Evolutionary conservation across 2,888 invertebrate genomes (phyloP), one percentile per base, ranked within the genome.

Genomic region (Melanostoma mellinum): DNA sequence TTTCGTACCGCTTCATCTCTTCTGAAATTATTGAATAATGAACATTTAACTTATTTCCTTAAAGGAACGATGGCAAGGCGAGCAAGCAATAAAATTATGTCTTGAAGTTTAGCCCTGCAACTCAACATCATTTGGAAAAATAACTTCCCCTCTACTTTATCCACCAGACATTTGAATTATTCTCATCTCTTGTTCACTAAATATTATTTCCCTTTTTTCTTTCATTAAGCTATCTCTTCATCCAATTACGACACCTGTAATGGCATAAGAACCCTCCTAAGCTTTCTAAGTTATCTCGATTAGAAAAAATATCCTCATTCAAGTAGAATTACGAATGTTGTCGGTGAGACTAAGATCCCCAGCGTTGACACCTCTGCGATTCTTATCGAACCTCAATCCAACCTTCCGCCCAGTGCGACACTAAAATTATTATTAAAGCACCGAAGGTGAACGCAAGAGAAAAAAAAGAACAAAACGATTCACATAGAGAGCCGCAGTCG

Each of bases 391-490:
- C 40, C 10, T 46, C 8, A 53, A 35, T 35, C 58, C 35, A 20
- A 60, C 36, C 44, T n/a, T 32, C 20, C 5, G 8, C 44, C 33
- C 48, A 38, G 42, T 42, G 20, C 38, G 61, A 69, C 76, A 56
- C 48, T 50, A 61, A 50, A 55, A 67, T 46, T 35, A 50, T 40
- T 40, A 63, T 63, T 48, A 50, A 63, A 50, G 40, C 10, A 46
- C 60, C 20, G 20, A 20, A 46, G 6, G 32, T 20, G 6, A 30
- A 53, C 4, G 5, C 61, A 79, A 68, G 68, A 44, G 8, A 69
- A 36, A 5, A 63, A 50, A 75, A 71, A 55, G 69, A 55, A 71
- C 74, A 74, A 55, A 84, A 69, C 63, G 52, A 69, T 63, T 61
- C 58, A 56, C 35, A 50, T 32, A 35, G 35, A 2, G 32, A 33